Percentiles rank a stretch among this genome's conserved stretches.
These are phyloP conservation scores for Amphipyra tragopoginis DNA, from an alignment of 2,888 invertebrate species.

Conservation along the genomic window DNA sequence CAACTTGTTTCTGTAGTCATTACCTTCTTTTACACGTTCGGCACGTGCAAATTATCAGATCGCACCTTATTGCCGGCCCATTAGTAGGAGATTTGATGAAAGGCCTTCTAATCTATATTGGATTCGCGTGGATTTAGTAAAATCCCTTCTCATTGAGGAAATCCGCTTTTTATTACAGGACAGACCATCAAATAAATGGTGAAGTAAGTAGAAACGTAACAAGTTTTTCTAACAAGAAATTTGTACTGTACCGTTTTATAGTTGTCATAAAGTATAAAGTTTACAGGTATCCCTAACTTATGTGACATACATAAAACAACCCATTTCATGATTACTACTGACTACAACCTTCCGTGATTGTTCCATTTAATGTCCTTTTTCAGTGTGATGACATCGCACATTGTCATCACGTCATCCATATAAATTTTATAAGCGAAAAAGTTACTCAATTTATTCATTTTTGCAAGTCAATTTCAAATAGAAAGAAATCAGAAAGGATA, in stretches of 20 bases:
- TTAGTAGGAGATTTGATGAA: conserved; percentile 55
- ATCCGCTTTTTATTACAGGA: conserved; percentile 44
- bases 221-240: conserved; percentile 23
- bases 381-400: conserved; percentile 13
- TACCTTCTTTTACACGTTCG: conserved; percentile 19
- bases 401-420: conserved; percentile 8
- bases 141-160: conserved; percentile 44
- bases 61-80: conserved; percentile 38
- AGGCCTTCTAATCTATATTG: conserved; percentile 56
- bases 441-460: conserved; percentile 37
- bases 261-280: conserved; percentile 41
- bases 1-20: conserved; percentile 27
- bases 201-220: conserved; percentile 16
- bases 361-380: conserved; percentile 23
- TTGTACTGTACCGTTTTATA: conserved; percentile 31
- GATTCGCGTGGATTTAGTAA: conserved; percentile 51
- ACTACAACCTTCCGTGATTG: conserved; percentile 22
- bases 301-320: conserved; percentile 40
- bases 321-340: conserved; percentile 40
- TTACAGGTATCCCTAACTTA: conserved; percentile 28
- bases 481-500: conserved; percentile 6
- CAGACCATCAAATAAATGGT: conserved; percentile 35
- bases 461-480: conserved; percentile 16
- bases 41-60: conserved; percentile 26
- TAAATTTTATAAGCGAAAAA: conserved; percentile 22